phyloP scores from a whole-genome alignment of 2,888 invertebrate species.

The Theodoxus fluviatilis region DNA sequence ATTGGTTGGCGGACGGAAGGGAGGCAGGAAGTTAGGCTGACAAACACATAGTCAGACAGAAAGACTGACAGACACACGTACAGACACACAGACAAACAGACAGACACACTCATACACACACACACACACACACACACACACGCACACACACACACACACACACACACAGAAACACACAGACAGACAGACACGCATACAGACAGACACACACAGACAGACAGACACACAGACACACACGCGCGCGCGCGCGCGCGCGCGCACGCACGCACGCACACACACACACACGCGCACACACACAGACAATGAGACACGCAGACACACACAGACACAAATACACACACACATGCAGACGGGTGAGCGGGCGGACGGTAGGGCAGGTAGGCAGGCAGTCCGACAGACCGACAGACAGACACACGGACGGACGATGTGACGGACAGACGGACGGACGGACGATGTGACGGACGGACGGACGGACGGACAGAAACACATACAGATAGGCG shows the following conservation, averaged over 20 bases:
- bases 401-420: background rate
- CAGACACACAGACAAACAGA: background rate
- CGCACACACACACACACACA: slow-evolving; percentile 5
- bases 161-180: slow-evolving; percentile 1
- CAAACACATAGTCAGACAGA: background rate
- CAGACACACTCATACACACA: background rate
- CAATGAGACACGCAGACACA: background rate
- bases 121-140: slow-evolving; percentile 3
- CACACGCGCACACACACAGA: background rate
- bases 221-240: background rate
- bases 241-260: background rate
- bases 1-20: too few species aligned
- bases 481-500: background rate
- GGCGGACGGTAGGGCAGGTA: background rate
- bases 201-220: background rate
- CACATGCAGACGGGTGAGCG: background rate
- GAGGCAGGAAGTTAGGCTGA: too few species aligned
- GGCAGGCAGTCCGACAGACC: background rate
- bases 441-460: background rate
- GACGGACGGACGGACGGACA: background rate
- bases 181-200: slow-evolving; percentile 2
- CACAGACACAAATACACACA: background rate
- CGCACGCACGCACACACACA: background rate
- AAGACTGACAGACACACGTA: background rate
- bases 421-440: background rate